Conservation (phyloP, 2,888 invertebrate genomes). For the Drosophila differens region DNA sequence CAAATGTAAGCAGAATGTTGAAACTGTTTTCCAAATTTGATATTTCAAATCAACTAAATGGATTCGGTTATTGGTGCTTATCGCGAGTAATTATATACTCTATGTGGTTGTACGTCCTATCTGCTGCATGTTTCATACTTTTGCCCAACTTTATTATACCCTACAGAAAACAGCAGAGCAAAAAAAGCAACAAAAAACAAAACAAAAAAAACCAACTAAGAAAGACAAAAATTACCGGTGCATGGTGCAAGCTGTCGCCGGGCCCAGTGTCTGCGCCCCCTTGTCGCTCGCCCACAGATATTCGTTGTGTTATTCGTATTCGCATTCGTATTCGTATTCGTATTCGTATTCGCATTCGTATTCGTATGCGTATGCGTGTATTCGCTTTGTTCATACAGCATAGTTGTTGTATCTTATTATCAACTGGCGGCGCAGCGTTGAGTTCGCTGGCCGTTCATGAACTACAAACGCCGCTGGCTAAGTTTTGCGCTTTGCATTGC, state of each 20-base stretch:
- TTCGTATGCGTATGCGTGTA: constrained; percentile 1
- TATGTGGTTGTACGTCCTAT: neutral
- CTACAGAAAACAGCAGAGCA: neutral
- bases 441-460: constrained; percentile 77
- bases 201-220: constrained; percentile 14
- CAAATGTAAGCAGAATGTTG: neutral
- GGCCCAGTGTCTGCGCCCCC: constrained; percentile 21
- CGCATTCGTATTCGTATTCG: constrained; percentile 1
- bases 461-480: constrained; percentile 75
- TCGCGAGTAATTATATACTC: neutral
- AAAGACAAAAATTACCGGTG: constrained; percentile 52
- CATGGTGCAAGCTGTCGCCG: constrained; percentile 56
- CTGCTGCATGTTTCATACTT: neutral
- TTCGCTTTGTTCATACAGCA: constrained; percentile 3
- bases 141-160: neutral
- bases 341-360: neutral
- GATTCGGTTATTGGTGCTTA: neutral
- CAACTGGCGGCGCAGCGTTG: constrained; percentile 52
- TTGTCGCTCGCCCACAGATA: constrained; percentile 15
- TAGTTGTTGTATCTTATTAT: constrained; percentile 66
- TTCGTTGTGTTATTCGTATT: constrained; percentile 4
- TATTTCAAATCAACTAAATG: neutral
- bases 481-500: constrained; percentile 61
- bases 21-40: neutral
- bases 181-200: neutral